phyloP scores from a whole-genome alignment of 2,797 vertebrate species.

The Coccyzus lansbergi region DNA sequence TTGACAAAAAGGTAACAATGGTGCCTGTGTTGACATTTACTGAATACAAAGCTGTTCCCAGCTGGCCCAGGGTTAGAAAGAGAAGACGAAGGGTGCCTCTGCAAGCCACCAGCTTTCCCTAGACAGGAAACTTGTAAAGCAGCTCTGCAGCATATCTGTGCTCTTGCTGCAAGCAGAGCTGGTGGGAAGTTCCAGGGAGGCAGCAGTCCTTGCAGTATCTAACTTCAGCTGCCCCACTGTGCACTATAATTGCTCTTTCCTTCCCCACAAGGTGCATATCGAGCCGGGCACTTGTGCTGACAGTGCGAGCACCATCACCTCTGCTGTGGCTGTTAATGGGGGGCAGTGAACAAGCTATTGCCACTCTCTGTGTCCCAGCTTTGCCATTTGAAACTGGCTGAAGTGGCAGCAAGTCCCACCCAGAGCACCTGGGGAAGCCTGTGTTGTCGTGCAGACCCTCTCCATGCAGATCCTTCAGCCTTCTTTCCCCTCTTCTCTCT shows the following conservation, averaged over 20 bases:
- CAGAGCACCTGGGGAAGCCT: neutral
- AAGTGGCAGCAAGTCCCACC: neutral
- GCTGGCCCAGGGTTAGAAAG: neutral
- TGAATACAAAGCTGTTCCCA: neutral
- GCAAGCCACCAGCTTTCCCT: neutral
- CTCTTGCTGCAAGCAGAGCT: neutral
- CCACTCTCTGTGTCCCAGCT: neutral
- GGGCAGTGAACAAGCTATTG: neutral
- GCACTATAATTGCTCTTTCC: neutral
- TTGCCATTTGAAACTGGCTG: neutral
- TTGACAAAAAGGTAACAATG: conserved; percentile 89
- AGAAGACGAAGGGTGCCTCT: neutral
- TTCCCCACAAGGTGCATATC: neutral
- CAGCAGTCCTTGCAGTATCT: neutral
- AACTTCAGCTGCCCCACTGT: neutral
- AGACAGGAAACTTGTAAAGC: neutral
- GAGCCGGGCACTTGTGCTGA: neutral
- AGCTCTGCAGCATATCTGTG: neutral
- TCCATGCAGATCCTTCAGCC: neutral
- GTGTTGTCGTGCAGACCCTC: neutral
- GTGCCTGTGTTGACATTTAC: neutral
- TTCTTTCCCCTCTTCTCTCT: neutral
- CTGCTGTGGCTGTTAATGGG: neutral
- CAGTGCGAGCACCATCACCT: neutral
- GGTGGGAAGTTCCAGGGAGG: fast-evolving